Evolutionary conservation across 2,888 invertebrate genomes (phyloP).

Genomic region (Muscina levida): DNA sequence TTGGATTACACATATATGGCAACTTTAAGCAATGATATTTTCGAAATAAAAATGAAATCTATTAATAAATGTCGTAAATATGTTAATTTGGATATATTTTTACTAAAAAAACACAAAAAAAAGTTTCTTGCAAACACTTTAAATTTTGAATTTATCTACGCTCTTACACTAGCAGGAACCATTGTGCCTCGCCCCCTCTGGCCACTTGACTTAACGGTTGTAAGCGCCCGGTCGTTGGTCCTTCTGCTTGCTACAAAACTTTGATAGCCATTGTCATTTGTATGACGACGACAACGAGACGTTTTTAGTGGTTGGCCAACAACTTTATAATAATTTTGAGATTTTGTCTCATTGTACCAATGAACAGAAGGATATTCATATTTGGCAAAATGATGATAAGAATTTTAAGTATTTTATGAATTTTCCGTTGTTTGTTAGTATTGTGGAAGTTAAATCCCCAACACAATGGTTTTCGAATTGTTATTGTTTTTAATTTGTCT

Average conservation of each 20-base stretch:
- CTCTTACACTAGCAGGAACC: too few species aligned
- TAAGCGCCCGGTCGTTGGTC: neutral
- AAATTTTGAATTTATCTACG: too few species aligned
- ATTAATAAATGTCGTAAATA: too few species aligned
- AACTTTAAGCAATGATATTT: too few species aligned
- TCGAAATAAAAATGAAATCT: too few species aligned
- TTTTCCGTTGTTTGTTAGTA: slow-evolving; percentile 40
- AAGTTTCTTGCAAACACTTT: too few species aligned
- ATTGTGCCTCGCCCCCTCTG: too few species aligned
- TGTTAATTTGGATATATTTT: too few species aligned
- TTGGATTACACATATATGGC: too few species aligned
- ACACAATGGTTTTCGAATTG: slow-evolving; percentile 11
- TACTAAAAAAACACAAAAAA: too few species aligned
- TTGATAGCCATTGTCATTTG: slow-evolving; percentile 47
- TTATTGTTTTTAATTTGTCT: slow-evolving; percentile 37
- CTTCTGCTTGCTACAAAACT: slow-evolving; percentile 34
- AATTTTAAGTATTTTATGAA: slow-evolving; percentile 59
- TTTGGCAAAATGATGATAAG: slow-evolving; percentile 50
- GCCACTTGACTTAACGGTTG: too few species aligned
- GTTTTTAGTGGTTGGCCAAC: slow-evolving; percentile 1
- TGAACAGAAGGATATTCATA: slow-evolving; percentile 15
- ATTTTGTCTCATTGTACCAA: neutral
- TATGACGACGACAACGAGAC: neutral
- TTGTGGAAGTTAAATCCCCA: neutral
- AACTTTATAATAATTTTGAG: slow-evolving; percentile 14